Evolutionary conservation across 2,888 invertebrate genomes (phyloP).

Genomic region (Dolichopus griseipennis): DNA sequence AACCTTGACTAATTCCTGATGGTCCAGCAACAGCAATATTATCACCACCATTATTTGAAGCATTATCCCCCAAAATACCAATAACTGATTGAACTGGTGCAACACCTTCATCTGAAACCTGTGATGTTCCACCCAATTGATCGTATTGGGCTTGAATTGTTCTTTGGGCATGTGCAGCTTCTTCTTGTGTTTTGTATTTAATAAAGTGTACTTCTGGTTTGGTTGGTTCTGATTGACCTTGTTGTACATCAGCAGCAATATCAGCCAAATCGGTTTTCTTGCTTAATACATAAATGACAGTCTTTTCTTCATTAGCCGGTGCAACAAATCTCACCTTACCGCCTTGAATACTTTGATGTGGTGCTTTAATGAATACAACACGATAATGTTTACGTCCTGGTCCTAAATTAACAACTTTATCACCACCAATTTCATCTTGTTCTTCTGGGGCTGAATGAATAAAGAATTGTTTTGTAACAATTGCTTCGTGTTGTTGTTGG

Average conservation of each 20-base stretch:
- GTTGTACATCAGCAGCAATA: constrained; percentile 36
- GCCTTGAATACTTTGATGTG: constrained; percentile 40
- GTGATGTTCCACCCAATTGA: constrained; percentile 37
- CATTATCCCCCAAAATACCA: constrained; percentile 32
- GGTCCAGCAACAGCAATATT: not conserved
- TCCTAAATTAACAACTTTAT: constrained; percentile 24
- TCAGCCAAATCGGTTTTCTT: constrained; percentile 39
- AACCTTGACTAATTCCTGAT: not conserved
- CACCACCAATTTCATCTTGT: constrained; percentile 32
- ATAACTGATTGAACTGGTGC: constrained; percentile 41
- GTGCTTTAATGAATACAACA: constrained; percentile 42
- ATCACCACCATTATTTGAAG: constrained; percentile 9
- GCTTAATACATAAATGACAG: constrained; percentile 40
- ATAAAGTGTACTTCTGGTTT: constrained; percentile 44
- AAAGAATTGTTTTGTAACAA: constrained; percentile 37
- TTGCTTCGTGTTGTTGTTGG: constrained; percentile 20
- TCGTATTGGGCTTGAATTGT: constrained; percentile 41
- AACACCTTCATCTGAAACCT: constrained; percentile 38
- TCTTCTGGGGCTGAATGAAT: constrained; percentile 40
- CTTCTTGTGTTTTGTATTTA: constrained; percentile 41
- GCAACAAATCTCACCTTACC: constrained; percentile 36
- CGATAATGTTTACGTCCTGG: constrained; percentile 41
- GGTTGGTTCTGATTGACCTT: constrained; percentile 32
- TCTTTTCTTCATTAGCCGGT: constrained; percentile 40
- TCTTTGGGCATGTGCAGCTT: constrained; percentile 38